Base-by-base conservation (phyloP, 2,888 invertebrate species). In the Octodonta nipae region DNA sequence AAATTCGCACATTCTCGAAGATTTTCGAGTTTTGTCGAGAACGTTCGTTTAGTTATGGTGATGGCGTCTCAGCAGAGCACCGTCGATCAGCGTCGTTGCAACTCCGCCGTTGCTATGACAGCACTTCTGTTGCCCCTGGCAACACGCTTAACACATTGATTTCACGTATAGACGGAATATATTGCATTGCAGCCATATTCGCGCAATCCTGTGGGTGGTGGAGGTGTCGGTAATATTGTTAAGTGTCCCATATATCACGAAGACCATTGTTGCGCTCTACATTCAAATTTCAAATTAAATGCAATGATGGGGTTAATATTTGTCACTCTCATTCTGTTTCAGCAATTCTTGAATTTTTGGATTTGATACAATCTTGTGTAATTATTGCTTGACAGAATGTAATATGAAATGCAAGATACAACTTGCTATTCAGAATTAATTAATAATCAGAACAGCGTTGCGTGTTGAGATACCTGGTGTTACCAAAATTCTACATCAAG, bases 121-220 rank as follows among this genome's bases (percentile, higher is more conserved):
- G 49, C 48, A 26, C 33, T 38, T 34, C 29, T 14, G 51, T 51
- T 42, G 44, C 42, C 43, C 50, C 46, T 51, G 42, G 52, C 52
- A 50, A 50, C 52, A 41, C 50, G 26, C 54, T 50, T 57, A 55
- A 58, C 56, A 60, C 63, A 63, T 63, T 60, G 63, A 63, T 63
- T 63, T 61, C 60, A 49, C 50, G 51, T 52, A 57, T 60, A 61
- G 61, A 61, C 60, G 55, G 51, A 57, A 61, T 61, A 59, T 61
- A 60, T 60, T 56, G 59, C 60, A 25, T 35, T 38, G 38, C 38
- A 33, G 38, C 34, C 28, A 28, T 33, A 26, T 26, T 5, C 26
- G 26, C 26, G 26, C 26, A 26, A 26, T 13, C 26, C 6, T 17
- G n/a, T n/a, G n/a, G n/a, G 14, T 15, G 29, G 14, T 13, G 32